Conservation (phyloP, 2,113 vertebrate species). For the Labeo rohita region DNA sequence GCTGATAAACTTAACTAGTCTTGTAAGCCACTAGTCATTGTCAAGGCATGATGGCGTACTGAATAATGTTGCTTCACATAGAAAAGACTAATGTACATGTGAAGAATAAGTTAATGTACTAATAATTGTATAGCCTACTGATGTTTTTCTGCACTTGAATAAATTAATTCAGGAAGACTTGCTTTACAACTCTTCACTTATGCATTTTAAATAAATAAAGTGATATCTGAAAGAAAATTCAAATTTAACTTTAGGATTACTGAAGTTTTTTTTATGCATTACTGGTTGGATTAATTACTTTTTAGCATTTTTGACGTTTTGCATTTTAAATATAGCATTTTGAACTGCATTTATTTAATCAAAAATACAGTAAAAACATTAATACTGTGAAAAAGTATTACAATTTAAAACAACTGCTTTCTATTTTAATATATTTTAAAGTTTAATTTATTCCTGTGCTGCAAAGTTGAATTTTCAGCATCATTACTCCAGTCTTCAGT, state of each 20-base stretch:
- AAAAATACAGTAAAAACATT: background rate
- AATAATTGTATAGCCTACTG: background rate
- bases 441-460: background rate
- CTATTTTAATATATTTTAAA: background rate
- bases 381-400: background rate
- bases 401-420: background rate
- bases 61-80: background rate
- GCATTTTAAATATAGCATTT: background rate
- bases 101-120: background rate
- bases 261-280: background rate
- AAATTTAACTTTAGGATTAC: background rate
- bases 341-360: background rate
- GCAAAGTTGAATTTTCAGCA: background rate
- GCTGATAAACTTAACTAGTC: background rate
- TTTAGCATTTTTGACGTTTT: too few relatives aligned
- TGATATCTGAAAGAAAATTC: background rate
- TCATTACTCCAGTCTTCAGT: background rate
- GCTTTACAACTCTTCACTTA: background rate
- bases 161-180: background rate
- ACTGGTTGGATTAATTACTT: background rate
- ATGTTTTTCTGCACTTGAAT: background rate
- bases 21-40: constrained; percentile 1
- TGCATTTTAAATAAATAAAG: background rate
- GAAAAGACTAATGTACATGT: background rate
- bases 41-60: background rate